phyloP scores from a whole-genome alignment of 2,113 vertebrate genomes.

The Piprites chloris region DNA sequence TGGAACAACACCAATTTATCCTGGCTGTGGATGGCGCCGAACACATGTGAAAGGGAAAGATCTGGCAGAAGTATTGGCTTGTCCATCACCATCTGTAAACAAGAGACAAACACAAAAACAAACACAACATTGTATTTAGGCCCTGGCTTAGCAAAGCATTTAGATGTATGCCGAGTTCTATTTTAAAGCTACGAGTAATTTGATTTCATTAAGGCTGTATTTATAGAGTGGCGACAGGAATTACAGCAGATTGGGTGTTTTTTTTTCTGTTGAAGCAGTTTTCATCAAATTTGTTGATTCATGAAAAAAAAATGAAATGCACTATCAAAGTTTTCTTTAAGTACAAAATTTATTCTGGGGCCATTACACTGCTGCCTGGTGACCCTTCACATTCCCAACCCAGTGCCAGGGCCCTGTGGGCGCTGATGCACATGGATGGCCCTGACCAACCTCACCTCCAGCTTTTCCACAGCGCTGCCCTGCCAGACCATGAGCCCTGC shows the following conservation, averaged over 20 bases:
- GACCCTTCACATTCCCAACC: not conserved
- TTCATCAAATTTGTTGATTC: not conserved
- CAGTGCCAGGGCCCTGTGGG: not conserved
- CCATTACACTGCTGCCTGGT: not conserved
- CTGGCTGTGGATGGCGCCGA: rapidly evolving
- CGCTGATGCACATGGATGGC: not conserved
- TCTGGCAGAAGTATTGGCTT: not conserved
- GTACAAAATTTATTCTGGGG: not conserved
- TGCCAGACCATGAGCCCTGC: not conserved
- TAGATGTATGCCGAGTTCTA: not conserved
- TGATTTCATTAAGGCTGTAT: not conserved
- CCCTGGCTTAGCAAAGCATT: not conserved
- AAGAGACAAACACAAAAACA: conserved; percentile 18
- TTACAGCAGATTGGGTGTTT: not conserved
- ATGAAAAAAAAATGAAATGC: not conserved
- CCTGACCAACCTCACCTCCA: not conserved
- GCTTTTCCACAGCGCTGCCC: not conserved
- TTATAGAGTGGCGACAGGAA: not conserved
- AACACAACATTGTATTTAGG: not conserved
- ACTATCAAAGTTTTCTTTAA: not conserved
- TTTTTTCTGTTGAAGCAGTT: not conserved
- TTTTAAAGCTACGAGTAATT: conserved; percentile 2
- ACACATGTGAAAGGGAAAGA: not conserved
- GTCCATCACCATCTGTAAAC: not conserved
- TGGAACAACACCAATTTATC: not conserved